Evolutionary conservation across 30 jellyfish, hydroid and myxozoan species (phyloP).

Genomic region (Calvadosia cruxmelitensis): DNA sequence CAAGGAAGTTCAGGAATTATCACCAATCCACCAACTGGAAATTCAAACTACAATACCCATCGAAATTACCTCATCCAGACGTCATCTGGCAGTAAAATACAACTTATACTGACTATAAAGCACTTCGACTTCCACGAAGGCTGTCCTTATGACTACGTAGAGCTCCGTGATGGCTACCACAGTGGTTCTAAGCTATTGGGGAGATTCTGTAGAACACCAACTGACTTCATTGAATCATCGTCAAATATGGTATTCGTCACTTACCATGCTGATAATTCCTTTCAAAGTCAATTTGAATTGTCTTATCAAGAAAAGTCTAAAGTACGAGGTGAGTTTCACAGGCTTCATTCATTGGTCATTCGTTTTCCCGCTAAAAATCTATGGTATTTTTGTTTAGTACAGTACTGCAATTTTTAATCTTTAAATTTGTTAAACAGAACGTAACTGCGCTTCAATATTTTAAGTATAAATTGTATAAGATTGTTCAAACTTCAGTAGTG

Average conservation of each 20-base stretch:
- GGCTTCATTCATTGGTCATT: too few relatives aligned
- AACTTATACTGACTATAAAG: slow-evolving; percentile 9
- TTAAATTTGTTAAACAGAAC: too few relatives aligned
- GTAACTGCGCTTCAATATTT: too few relatives aligned
- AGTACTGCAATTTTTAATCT: too few relatives aligned
- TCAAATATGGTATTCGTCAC: slow-evolving; percentile 9
- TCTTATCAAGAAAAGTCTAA: slow-evolving; percentile 12
- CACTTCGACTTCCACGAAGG: slow-evolving; percentile 45
- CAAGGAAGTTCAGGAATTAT: neutral
- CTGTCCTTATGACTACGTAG: slow-evolving; percentile 42
- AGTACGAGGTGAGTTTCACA: slow-evolving; percentile 3
- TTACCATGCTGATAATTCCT: slow-evolving; percentile 21
- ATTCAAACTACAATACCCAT: neutral
- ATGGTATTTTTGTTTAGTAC: too few relatives aligned
- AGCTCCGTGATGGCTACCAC: slow-evolving; percentile 33
- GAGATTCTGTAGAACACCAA: slow-evolving; percentile 31
- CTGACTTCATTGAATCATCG: slow-evolving; percentile 18
- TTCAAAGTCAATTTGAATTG: slow-evolving; percentile 26
- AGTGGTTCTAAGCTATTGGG: slow-evolving; percentile 2
- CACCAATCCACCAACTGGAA: neutral
- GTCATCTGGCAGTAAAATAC: slow-evolving; percentile 13
- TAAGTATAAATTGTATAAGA: too few relatives aligned
- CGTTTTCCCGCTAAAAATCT: too few relatives aligned
- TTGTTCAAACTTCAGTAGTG: too few relatives aligned
- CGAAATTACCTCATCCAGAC: neutral